Evolutionary conservation across 2,113 vertebrate genomes (phyloP).

Genomic region (Trochalopteron elliotii): DNA sequence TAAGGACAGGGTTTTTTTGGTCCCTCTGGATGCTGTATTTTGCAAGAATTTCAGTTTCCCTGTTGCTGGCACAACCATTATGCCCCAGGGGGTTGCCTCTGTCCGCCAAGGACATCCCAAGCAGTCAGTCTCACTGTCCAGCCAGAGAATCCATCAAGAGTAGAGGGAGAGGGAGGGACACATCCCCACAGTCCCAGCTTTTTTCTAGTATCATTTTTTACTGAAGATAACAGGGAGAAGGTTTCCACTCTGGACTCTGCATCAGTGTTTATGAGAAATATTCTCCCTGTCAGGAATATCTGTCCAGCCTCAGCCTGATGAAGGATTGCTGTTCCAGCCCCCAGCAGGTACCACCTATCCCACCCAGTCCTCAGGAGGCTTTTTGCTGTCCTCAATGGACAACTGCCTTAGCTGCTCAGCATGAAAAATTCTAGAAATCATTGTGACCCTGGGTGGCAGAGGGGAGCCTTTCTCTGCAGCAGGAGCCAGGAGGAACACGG

Average conservation of each 20-base stretch:
- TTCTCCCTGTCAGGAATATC: not conserved
- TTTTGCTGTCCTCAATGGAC: not conserved
- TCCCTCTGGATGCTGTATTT: not conserved
- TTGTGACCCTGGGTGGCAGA: accelerated
- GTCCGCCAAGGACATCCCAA: not conserved
- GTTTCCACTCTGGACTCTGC: not conserved
- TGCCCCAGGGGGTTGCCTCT: not conserved
- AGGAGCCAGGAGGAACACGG: accelerated
- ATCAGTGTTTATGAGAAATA: not conserved
- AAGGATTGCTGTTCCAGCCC: not conserved
- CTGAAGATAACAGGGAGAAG: not conserved
- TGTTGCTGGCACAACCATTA: not conserved
- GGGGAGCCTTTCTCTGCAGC: not conserved
- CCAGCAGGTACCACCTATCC: not conserved
- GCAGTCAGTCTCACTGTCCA: not conserved
- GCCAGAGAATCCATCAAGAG: not conserved
- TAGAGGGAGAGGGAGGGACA: not conserved
- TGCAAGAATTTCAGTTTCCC: not conserved
- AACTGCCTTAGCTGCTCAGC: not conserved
- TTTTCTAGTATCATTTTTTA: not conserved
- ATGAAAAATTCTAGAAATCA: not conserved
- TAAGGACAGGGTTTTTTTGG: not conserved
- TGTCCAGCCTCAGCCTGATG: not conserved
- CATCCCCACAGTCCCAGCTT: not conserved
- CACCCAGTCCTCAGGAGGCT: not conserved